Base-by-base conservation (phyloP, 2,888 invertebrate species). In the Anticlea derivata region DNA sequence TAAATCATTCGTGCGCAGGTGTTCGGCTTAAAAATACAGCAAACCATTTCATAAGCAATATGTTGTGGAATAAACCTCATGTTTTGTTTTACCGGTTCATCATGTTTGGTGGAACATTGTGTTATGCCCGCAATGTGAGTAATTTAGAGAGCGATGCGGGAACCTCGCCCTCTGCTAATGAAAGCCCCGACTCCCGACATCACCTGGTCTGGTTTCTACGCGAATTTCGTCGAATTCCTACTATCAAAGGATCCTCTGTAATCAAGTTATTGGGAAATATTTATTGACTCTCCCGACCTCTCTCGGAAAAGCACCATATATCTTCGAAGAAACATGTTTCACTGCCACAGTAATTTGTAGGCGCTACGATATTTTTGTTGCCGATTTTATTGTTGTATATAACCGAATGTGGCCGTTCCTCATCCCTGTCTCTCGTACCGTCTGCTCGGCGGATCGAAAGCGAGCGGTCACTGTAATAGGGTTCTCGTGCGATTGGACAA, bases 301-400 rank as follows among this genome's bases (percentile, higher is more conserved):
- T 60, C 60, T 59, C 63, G 61, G 62, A 57, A 60, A 58, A 52
- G 63, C 58, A 55, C 60, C 63, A 66, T 74, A 69, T 73, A 73
- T 73, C 65, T 72, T 55, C 51, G 56, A 65, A 64, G 67, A 68
- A 70, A 69, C 71, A 73, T 73, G 66, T 67, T 67, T 70, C 67
- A 55, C 66, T 64, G 58, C 61, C 60, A 61, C 60, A 63, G 66
- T 74, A 72, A 76, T 76, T 74, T 73, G 71, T 73, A 68, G 68
- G 64, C 61, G 59, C 60, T 65, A 38, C 58, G 65, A 62, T 69
- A 70, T 74, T 72, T 73, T 69, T 68, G 69, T 66, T 65, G 61
- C 55, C 68, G 63, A 71, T 72, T 78, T 77, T 76, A 82, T 81
- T 78, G 73, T 75, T 76, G 73, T 71, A 73, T 70, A 66, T 58